Conservation (phyloP, 2,888 invertebrate genomes). For the Periphyllus acericola region DNA sequence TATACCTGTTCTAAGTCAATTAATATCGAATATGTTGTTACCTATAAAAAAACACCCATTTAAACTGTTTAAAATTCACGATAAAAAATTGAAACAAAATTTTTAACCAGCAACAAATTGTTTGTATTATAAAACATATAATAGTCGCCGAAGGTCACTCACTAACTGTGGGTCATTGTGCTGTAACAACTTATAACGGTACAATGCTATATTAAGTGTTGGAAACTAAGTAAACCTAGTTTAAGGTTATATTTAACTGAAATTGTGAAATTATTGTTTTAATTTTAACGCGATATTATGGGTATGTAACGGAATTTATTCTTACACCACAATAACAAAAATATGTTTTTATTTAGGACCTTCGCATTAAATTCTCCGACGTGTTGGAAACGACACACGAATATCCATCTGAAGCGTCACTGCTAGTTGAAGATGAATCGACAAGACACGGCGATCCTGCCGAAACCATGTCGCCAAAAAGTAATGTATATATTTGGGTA, state of each 20-base stretch:
- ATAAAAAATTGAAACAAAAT: conserved; percentile 13
- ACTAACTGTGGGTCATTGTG: conserved; percentile 51
- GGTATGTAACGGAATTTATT: background rate
- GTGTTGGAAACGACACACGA: conserved; percentile 88
- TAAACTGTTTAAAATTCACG: conserved; percentile 22
- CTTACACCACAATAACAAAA: background rate
- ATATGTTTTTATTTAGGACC: conserved; percentile 71
- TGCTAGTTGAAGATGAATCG: conserved; percentile 72
- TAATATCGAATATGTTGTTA: conserved; percentile 7
- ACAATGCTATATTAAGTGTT: conserved; percentile 18
- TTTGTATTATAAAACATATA: background rate
- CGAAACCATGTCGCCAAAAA: conserved; percentile 38
- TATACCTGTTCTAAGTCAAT: conserved; percentile 26
- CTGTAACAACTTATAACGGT: conserved; percentile 52
- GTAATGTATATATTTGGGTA: conserved; percentile 21
- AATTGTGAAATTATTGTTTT: conserved; percentile 21
- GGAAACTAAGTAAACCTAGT: conserved; percentile 49
- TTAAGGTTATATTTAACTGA: background rate
- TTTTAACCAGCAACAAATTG: background rate
- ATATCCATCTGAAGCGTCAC: conserved; percentile 90
- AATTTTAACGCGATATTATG: background rate
- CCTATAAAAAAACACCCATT: background rate
- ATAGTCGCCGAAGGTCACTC: conserved; percentile 44
- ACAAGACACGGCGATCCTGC: conserved; percentile 64
- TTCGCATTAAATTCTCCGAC: conserved; percentile 91